phyloP scores from a whole-genome alignment of 1,140 invertebrate species.

The Eulimnadia texana region DNA sequence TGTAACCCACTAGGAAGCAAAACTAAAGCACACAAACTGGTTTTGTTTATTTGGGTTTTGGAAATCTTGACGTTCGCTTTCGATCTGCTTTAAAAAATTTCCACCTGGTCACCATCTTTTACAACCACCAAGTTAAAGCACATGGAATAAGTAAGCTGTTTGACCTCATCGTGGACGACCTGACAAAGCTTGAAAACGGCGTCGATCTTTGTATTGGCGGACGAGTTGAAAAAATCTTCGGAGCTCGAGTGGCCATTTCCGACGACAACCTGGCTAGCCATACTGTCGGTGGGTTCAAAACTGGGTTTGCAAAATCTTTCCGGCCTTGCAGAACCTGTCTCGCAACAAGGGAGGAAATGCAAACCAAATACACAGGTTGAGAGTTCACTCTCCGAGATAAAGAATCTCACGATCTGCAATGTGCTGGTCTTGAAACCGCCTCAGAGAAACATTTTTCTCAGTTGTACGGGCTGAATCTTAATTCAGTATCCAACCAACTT shows the following conservation, averaged over 20 bases:
- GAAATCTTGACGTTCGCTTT: conserved; percentile 7
- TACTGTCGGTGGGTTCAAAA: conserved; percentile 1
- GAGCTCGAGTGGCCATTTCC: background rate
- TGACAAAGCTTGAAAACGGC: conserved; percentile 1
- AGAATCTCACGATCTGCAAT: conserved; percentile 7
- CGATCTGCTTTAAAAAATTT: conserved; percentile 9
- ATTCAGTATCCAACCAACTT: conserved; percentile 13
- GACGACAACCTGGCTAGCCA: conserved; percentile 3
- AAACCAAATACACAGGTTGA: background rate
- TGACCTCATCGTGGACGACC: background rate
- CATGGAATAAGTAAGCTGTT: conserved; percentile 7
- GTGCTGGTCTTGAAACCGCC: background rate
- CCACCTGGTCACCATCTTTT: conserved; percentile 8
- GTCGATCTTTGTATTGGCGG: background rate
- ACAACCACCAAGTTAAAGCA: conserved; percentile 5
- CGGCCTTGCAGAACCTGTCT: conserved; percentile 8
- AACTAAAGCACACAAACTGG: conserved; percentile 12
- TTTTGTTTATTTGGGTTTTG: conserved; percentile 11
- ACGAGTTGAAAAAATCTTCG: background rate
- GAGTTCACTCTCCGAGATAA: background rate
- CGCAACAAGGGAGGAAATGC: conserved; percentile 2
- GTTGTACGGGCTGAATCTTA: conserved; percentile 4
- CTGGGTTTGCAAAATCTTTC: conserved; percentile 1
- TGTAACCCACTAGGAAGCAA: conserved; percentile 10
- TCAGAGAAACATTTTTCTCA: background rate